phyloP scores from a whole-genome alignment of 2,888 invertebrate species.

The Strigamia maritima region DNA sequence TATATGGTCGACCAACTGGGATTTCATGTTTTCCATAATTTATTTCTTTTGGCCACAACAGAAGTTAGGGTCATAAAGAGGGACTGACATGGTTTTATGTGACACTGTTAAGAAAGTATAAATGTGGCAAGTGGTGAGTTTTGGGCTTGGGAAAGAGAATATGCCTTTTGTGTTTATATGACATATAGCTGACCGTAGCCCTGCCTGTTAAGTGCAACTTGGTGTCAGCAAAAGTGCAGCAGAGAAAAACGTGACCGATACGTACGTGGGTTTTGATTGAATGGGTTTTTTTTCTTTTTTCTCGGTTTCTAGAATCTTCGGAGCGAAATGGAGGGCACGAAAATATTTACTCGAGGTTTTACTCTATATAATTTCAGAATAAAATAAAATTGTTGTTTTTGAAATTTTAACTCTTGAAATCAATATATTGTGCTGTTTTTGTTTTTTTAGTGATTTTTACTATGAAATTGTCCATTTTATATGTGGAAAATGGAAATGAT shows the following conservation, averaged over 20 bases:
- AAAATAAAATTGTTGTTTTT: no score
- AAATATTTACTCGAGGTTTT: not conserved
- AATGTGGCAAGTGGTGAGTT: slow-evolving; percentile 5
- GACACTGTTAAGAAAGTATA: slow-evolving; percentile 10
- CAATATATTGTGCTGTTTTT: no score
- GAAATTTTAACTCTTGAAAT: no score
- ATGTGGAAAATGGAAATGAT: not conserved
- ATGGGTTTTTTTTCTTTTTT: not conserved
- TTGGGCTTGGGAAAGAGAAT: not conserved
- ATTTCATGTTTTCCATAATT: slow-evolving; percentile 4
- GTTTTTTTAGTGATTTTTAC: not conserved
- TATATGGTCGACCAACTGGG: not conserved
- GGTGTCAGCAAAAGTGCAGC: not conserved
- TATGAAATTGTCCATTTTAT: not conserved
- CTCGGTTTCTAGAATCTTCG: not conserved
- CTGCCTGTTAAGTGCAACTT: slow-evolving; percentile 5
- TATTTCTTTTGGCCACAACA: slow-evolving; percentile 10
- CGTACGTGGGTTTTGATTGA: not conserved
- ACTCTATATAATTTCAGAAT: no score
- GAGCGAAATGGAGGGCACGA: not conserved
- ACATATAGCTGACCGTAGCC: not conserved
- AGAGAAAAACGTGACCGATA: slow-evolving; percentile 5
- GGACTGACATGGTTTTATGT: slow-evolving; percentile 1
- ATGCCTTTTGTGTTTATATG: slow-evolving; percentile 3
- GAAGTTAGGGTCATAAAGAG: slow-evolving; percentile 10